Base-by-base conservation (phyloP, 2,113 vertebrate species). In the Sisor rabdophorus region DNA sequence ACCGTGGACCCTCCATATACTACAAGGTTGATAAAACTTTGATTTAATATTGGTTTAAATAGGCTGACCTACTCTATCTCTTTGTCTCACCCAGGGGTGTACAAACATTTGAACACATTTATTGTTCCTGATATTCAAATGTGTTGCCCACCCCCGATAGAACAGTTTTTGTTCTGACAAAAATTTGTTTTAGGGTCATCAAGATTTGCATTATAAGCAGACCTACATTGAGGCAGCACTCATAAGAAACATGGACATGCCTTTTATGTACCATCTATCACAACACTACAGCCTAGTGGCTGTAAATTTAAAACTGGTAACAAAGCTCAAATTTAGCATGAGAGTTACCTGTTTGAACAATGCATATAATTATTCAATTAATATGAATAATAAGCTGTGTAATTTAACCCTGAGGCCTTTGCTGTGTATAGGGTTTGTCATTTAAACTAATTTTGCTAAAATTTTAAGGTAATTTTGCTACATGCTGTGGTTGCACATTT, bases 21-120 rank as follows among this genome's bases (percentile, higher is more conserved):
- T 77, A 71, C 69, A 67, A 81, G 84, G 87, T 89, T 90, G 87
- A 89, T 89, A 86, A 85, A 81, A 80, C 92, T 92, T 92, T 94
- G 92, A 85, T 92, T 94, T 93, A 97, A 97, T 95, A 95, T 91
- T 90, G 92, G 93, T 94, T 91, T 91, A 96, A 96, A 95, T 96
- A 94, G 95, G 94, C 93, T 95, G 95, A 96, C 95, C 95, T 96
- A 92, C 93, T 92, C 88, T 91, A 89, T 93, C 93, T 92, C 91
- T 87, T 87, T 88, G 89, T 87, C 9, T 28, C 47, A 50, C 91
- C 85, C 91, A 91, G 92, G 20, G 26, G 65, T 17, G 2, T 4
- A 48, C 12, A 60, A 48, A 28, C 55, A 16, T 50, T 19, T 40
- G 7, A 40, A 60, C 56, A 47, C 44, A 20, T 22, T 20, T 24